Percentiles rank a stretch among this genome's conserved stretches.
Conservation (phyloP, 2,113 vertebrate genomes). For the Alethe diademata region DNA sequence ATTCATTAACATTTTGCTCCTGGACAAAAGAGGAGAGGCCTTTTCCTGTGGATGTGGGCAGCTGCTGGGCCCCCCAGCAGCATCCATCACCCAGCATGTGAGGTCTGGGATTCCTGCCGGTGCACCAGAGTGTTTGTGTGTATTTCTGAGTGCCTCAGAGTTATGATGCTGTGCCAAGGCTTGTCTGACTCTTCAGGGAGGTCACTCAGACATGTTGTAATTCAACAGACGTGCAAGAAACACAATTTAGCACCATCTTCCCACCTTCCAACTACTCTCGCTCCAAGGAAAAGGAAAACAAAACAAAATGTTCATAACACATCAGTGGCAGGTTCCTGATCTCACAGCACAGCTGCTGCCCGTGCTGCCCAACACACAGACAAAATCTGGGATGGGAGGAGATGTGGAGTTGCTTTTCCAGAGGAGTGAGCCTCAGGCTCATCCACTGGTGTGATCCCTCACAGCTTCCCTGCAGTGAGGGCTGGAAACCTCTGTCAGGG, state of each 20-base stretch:
- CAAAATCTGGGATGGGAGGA: neutral
- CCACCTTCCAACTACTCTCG: neutral
- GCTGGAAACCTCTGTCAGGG: neutral
- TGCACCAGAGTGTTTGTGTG: neutral
- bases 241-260: neutral
- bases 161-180: neutral
- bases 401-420: neutral
- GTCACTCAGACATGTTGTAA: constrained; percentile 3
- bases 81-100: neutral
- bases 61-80: neutral
- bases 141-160: constrained; percentile 12
- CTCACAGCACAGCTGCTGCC: neutral
- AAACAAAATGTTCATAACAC: neutral
- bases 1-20: neutral
- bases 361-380: neutral
- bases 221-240: constrained; percentile 35
- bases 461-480: neutral
- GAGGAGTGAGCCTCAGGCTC: neutral
- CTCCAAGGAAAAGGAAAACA: neutral
- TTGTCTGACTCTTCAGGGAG: constrained; percentile 38
- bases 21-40: neutral
- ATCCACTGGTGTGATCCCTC: fast-evolving
- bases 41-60: neutral
- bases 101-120: neutral
- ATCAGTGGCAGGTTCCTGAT: fast-evolving